Base-by-base conservation (phyloP, 2,113 vertebrate species). In the Conger conger region DNA sequence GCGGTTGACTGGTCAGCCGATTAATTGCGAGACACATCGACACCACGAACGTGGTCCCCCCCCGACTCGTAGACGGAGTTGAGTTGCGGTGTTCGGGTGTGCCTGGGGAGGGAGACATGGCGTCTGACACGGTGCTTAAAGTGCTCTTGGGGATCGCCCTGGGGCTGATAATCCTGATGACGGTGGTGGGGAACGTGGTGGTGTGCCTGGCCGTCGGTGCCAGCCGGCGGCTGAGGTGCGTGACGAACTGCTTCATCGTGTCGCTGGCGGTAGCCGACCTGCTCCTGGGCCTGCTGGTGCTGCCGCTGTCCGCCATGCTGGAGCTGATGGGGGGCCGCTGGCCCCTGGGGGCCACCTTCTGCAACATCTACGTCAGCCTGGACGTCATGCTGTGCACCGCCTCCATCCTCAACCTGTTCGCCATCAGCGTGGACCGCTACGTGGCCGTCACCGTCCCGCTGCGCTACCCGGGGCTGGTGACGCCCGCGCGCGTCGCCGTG, bases 381-480 rank as follows among this genome's bases (percentile, higher is more conserved):
- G 98, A 99, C 0, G 97, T 99, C 88, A 99, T 99, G 98, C 92
- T 99, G 50, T 99, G 97, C 92, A 99, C 98, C 0, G 98, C 98
- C 82, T 99, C 98, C 89, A 99, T 99, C 88, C 97, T 99, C 86
- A 98, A 97, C 85, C 97, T 99, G 50, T 93, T 99, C 87, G 93
- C 96, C 93, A 99, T 99, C 92, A 99, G 98, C 83, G 93, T 99
- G 1, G 98, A 99, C 89, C 96, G 98, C 63, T 99, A 99, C 94
- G 94, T 96, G 0, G 98, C 97, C 0, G 94, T 99, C 87, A 99
- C 96, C 0, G 94, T 95, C 76, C 98, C 98, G 0, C 93, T 99
- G 15, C 96, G 96, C 57, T 99, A 99, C 84, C 60, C 92, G 2
- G 94, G 96, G 54, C 84, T 98, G 73, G 94, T 99, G 86, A 94